Percentiles rank a stretch among this genome's conserved stretches.
These are phyloP conservation scores for Empidonax alnorum DNA, from an alignment of 2,113 vertebrate species.

Conservation along the genomic window DNA sequence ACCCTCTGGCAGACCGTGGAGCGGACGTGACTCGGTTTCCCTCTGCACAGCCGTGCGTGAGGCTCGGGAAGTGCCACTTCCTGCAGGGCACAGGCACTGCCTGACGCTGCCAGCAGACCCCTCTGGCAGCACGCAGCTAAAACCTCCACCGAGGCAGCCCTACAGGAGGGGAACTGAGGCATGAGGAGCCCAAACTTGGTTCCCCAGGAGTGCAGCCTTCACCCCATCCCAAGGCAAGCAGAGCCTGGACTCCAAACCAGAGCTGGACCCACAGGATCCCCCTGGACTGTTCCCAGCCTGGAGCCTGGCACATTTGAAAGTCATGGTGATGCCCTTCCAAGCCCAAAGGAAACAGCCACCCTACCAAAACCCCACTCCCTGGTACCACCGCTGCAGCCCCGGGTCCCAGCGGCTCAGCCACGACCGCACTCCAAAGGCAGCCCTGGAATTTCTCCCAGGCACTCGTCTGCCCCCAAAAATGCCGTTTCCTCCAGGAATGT, in stretches of 20 bases:
- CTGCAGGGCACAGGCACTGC: neutral
- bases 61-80: neutral
- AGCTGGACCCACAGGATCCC: neutral
- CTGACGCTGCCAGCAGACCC: neutral
- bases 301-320: neutral
- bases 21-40: conserved; percentile 51
- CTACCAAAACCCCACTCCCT: neutral
- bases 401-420: neutral
- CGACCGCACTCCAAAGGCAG: neutral
- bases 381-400: accelerated
- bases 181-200: accelerated
- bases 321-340: accelerated
- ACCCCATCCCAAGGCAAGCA: accelerated
- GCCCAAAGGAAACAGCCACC: neutral
- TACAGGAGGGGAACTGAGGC: neutral
- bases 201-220: neutral
- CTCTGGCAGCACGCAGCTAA: neutral
- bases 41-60: accelerated
- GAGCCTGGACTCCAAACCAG: neutral
- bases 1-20: neutral
- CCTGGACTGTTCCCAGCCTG: neutral
- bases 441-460: conserved; percentile 55
- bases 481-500: conserved; percentile 75
- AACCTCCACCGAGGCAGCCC: neutral
- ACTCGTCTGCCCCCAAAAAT: conserved; percentile 68